These are phyloP conservation scores for Perizoma affinitatum DNA, from an alignment of 2,888 invertebrate species.

Conservation along the genomic window DNA sequence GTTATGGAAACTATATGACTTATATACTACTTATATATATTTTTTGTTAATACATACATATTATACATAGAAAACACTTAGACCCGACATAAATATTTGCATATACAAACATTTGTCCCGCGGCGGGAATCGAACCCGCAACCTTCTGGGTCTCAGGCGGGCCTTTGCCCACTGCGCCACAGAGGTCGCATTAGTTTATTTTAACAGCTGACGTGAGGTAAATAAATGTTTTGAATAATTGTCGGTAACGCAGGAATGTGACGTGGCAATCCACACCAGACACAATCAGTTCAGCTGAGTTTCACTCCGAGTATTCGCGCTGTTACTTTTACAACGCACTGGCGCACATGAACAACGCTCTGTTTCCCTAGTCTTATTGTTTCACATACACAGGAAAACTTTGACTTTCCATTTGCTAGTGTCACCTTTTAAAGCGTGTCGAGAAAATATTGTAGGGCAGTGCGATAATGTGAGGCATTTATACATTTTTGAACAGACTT, in stretches of 20 bases:
- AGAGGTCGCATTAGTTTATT: slow-evolving; percentile 41
- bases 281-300: slow-evolving; percentile 80
- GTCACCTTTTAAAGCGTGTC: slow-evolving; percentile 42
- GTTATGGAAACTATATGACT: too few species aligned
- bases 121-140: too few species aligned
- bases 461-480: slow-evolving; percentile 14
- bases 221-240: slow-evolving; percentile 59
- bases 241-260: slow-evolving; percentile 67
- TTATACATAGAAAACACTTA: too few species aligned
- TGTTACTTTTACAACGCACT: slow-evolving; percentile 83
- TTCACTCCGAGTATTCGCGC: slow-evolving; percentile 82
- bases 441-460: slow-evolving; percentile 27
- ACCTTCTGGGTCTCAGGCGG: too few species aligned
- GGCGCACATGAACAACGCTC: slow-evolving; percentile 80
- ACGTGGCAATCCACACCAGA: slow-evolving; percentile 50
- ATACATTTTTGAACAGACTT: slow-evolving; percentile 17
- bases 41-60: too few species aligned
- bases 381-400: slow-evolving; percentile 66
- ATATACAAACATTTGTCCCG: too few species aligned
- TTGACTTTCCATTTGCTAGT: slow-evolving; percentile 70
- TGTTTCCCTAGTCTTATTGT: slow-evolving; percentile 81
- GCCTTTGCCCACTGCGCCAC: too few species aligned
- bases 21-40: too few species aligned
- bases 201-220: slow-evolving; percentile 46
- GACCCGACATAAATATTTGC: too few species aligned